Evolutionary conservation across 2,888 invertebrate genomes (phyloP), one percentile per base, ranked within the genome.

Genomic region (Pheosia tremula): DNA sequence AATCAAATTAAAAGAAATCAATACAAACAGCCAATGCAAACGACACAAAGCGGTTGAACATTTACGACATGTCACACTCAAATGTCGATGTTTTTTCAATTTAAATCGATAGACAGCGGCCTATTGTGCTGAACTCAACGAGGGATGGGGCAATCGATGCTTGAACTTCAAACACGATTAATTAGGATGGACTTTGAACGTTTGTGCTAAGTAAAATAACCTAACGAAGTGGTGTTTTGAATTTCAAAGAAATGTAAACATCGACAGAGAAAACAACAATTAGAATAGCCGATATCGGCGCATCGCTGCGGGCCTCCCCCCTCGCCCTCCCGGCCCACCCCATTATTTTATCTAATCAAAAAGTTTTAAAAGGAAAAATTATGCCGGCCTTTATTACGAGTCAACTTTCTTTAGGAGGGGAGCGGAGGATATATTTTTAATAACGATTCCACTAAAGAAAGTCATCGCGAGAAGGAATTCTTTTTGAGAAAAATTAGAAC

Each of bases 351-450:
- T 94, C 94, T 94, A 94, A 94, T 94, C 94, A 94, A 94, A 94
- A 94, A 94, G 92, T 94, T 94, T 94, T 93, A 93, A 93, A 94
- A 93, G 93, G 91, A 94, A 94, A 94, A 94, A 94, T 94, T 94
- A 93, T 93, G 85, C 94, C 87, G 87, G 89, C 92, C 92, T 93
- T 93, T 93, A 93, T 93, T 93, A 93, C 92, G 91, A 93, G 91
- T 91, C 92, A 92, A 92, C 90, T 93, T 93, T 92, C 89, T 87
- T 90, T 83, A 69, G 81, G 84, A 87, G 91, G 93, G 92, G 90
- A 87, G 83, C 84, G 75, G 77, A 81, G 90, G 89, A 89, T 92
- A 89, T 91, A 91, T 93, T 93, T 90, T 93, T 93, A 93, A 93
- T 93, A 93, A 93, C 90, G 91, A 87, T 85, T 84, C 84, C 81